Percentiles rank a stretch among this genome's conserved stretches.
These are phyloP conservation scores for Pipistrellus nathusii DNA, from an alignment of 2,797 vertebrate genomes.

Conservation along the genomic window DNA sequence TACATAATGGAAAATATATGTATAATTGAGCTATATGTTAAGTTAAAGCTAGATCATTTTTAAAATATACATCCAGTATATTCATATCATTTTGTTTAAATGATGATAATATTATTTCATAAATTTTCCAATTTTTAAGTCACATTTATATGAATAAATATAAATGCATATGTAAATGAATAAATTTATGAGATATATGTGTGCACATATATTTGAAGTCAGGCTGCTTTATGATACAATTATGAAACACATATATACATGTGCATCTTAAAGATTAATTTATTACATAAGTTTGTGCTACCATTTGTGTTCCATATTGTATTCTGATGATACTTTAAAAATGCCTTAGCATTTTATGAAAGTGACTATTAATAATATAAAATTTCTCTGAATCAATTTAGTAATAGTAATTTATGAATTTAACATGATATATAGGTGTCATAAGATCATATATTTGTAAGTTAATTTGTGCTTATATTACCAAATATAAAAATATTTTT, in stretches of 20 bases:
- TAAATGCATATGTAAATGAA: background rate
- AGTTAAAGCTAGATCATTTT: background rate
- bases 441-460: constrained; percentile 76
- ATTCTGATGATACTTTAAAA: constrained; percentile 61
- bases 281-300: background rate
- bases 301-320: constrained; percentile 60
- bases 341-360: constrained; percentile 43
- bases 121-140: background rate
- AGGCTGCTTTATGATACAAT: background rate
- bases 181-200: background rate
- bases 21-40: background rate
- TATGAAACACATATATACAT: background rate
- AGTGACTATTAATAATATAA: background rate
- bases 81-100: background rate
- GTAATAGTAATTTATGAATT: constrained; percentile 69
- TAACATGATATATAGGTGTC: constrained; percentile 69
- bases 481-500: constrained; percentile 73
- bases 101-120: background rate
- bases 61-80: background rate
- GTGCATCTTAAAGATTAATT: background rate
- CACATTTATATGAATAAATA: background rate
- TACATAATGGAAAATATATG: background rate
- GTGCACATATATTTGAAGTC: background rate
- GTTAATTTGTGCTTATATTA: constrained; percentile 67
- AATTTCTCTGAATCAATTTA: background rate